These are phyloP conservation scores for Paratrypauchen microcephalus DNA, from an alignment of 2,797 vertebrate genomes.

Conservation along the genomic window DNA sequence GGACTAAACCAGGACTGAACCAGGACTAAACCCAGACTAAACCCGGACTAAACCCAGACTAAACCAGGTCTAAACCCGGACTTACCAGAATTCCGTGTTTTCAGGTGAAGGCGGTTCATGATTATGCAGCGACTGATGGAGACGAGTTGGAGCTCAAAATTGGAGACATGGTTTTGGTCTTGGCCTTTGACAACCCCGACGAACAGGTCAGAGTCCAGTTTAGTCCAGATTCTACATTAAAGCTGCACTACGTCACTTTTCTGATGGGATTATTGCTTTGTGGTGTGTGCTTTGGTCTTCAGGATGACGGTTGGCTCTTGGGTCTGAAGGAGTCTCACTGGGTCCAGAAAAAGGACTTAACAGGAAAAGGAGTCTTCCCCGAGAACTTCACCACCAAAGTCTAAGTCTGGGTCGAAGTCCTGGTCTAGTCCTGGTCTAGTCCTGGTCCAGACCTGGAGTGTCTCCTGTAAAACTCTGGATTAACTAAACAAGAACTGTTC, in stretches of 20 bases:
- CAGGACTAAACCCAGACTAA: too few relatives aligned
- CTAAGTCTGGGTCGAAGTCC: slow-evolving; percentile 67
- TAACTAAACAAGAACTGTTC: background rate
- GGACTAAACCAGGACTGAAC: too few relatives aligned
- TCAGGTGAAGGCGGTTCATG: slow-evolving; percentile 84
- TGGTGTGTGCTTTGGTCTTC: too few relatives aligned
- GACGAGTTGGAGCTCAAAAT: slow-evolving; percentile 92
- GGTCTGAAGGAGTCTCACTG: slow-evolving; percentile 92
- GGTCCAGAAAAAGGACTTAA: slow-evolving; percentile 86
- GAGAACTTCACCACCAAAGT: slow-evolving; percentile 96
- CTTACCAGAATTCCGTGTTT: background rate
- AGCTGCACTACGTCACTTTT: background rate
- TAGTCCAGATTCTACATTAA: background rate
- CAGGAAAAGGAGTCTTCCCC: slow-evolving; percentile 91
- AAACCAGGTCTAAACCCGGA: too few relatives aligned
- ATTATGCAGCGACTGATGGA: slow-evolving; percentile 88
- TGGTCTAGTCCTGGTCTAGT: background rate
- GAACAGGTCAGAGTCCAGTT: slow-evolving; percentile 83
- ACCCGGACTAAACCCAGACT: too few relatives aligned
- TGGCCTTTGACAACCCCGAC: slow-evolving; percentile 89
- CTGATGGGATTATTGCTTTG: too few relatives aligned
- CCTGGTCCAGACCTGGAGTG: background rate
- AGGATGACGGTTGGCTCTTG: slow-evolving; percentile 94
- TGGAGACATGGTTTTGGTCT: slow-evolving; percentile 87
- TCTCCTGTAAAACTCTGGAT: background rate